Conservation (phyloP, 2,797 vertebrate genomes). For the Passerculus sandwichensis region DNA sequence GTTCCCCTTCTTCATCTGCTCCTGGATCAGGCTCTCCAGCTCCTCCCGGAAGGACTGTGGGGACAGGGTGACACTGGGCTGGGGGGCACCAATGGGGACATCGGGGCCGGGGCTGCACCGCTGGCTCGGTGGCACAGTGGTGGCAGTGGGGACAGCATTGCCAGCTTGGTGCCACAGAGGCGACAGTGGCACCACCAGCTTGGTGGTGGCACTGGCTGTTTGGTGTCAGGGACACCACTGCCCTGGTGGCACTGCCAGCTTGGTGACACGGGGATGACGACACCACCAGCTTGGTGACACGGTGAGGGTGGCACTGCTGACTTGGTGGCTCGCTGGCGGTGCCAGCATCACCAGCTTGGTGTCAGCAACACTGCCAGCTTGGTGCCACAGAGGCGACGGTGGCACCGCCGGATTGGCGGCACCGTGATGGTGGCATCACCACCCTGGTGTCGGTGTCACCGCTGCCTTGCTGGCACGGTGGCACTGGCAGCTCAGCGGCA, state of each 20-base stretch:
- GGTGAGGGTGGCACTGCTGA: neutral
- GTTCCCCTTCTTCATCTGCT: slow-evolving; percentile 97
- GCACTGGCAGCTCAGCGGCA: neutral
- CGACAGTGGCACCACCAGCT: too few relatives aligned
- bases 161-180: too few relatives aligned
- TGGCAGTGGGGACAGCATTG: too few relatives aligned
- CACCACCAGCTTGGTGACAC: neutral
- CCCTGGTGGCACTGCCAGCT: too few relatives aligned
- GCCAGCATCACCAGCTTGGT: neutral
- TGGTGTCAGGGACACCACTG: neutral
- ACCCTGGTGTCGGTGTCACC: neutral
- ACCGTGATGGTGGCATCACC: neutral
- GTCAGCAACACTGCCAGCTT: too few relatives aligned
- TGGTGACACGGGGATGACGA: neutral
- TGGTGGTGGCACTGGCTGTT: too few relatives aligned
- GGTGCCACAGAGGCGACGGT: too few relatives aligned
- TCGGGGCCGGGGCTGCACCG: accelerated
- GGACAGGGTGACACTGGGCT: neutral
- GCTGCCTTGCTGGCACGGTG: neutral
- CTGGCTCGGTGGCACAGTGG: too few relatives aligned
- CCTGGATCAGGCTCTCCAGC: slow-evolving; percentile 95
- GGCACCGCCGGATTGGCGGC: neutral
- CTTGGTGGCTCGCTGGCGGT: neutral
- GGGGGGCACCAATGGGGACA: accelerated
- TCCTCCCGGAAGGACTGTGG: slow-evolving; percentile 94